Conservation (phyloP, 1,140 invertebrate species). For the Lutraria rhynchaena region DNA sequence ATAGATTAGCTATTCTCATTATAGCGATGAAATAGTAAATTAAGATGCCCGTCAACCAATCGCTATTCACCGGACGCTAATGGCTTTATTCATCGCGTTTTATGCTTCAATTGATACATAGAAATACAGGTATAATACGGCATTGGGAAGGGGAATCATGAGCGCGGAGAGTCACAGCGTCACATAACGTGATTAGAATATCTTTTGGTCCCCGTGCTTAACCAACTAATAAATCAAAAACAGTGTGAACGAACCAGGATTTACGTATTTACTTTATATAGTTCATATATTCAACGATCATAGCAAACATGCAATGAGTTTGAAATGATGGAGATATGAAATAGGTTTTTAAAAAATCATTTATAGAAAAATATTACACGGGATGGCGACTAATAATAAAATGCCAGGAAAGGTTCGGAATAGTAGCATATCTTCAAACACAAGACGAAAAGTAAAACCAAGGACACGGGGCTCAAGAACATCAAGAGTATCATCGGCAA, state of each 20-base stretch:
- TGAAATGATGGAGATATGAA: constrained; percentile 24
- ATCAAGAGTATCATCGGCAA: constrained; percentile 18
- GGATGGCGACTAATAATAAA: no score
- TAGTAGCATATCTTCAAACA: neutral
- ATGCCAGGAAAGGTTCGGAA: neutral
- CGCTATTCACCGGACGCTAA: constrained; percentile 23
- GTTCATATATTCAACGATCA: no score
- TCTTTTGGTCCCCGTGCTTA: neutral
- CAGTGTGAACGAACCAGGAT: neutral
- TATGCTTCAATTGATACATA: constrained; percentile 36
- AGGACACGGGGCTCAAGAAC: neutral
- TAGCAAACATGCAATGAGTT: neutral
- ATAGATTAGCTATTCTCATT: constrained; percentile 18
- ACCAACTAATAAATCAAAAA: constrained; percentile 24
- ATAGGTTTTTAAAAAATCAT: no score
- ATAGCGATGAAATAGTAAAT: neutral
- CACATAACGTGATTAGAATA: neutral
- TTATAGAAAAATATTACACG: no score
- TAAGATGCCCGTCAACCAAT: constrained; percentile 14
- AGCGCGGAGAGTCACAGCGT: neutral
- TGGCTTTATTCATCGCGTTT: constrained; percentile 36
- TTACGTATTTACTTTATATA: no score
- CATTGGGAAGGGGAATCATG: constrained; percentile 4
- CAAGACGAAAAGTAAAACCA: constrained; percentile 5
- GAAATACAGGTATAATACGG: constrained; percentile 45